A percentile compares a stretch with the other conserved stretches of the same genome.
Conservation (phyloP, 1,140 invertebrate species). For the Nephila pilipes region DNA sequence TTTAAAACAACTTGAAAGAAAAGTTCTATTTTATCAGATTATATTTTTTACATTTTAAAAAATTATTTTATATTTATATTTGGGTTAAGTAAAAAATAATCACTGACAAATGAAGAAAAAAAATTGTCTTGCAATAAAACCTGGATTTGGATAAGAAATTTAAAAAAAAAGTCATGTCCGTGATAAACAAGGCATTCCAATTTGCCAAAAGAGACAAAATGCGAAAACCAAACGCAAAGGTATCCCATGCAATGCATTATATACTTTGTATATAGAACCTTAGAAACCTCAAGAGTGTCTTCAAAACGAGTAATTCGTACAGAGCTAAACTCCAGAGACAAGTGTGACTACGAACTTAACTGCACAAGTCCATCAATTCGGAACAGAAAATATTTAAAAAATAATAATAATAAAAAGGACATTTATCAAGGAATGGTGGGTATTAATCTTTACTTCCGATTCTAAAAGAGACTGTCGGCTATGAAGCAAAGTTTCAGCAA, state of each 20-base stretch:
- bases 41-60: too few species aligned
- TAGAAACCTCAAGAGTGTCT: slow-evolving; percentile 70
- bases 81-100: too few species aligned
- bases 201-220: background rate
- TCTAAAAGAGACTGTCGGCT: background rate
- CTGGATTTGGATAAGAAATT: background rate
- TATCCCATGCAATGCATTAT: background rate
- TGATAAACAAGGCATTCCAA: slow-evolving; percentile 12
- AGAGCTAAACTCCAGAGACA: slow-evolving; percentile 55
- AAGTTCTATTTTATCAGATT: too few species aligned
- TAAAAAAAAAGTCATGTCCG: background rate
- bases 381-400: slow-evolving; percentile 14
- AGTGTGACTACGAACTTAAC: slow-evolving; percentile 63
- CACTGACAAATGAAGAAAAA: too few species aligned
- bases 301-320: slow-evolving; percentile 56
- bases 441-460: background rate
- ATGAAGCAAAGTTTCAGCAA: slow-evolving; percentile 48
- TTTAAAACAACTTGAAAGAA: too few species aligned
- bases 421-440: background rate
- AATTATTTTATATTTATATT: too few species aligned
- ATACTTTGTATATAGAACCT: slow-evolving; percentile 69
- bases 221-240: slow-evolving; percentile 64
- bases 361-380: slow-evolving; percentile 52
- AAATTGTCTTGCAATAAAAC: background rate
- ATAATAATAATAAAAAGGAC: background rate